Evolutionary conservation across 2,113 vertebrate species (phyloP), one percentile per base, ranked within the genome.

Genomic region (sheep (Ovis aries)): DNA sequence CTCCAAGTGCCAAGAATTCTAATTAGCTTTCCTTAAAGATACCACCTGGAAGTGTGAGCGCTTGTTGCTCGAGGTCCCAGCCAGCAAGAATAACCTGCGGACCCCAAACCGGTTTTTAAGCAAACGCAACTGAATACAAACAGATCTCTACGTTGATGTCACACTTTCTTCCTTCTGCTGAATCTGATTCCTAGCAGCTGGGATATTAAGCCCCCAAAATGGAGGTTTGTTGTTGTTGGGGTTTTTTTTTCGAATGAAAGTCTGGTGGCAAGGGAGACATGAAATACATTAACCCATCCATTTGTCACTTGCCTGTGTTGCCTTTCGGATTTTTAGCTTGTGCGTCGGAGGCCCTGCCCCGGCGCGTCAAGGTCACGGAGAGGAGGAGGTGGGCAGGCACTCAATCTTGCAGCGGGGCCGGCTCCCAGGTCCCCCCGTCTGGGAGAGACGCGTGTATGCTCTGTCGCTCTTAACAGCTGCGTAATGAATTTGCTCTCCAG

Each of bases 401-500:
- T 98, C 97, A 85, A 77, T 98, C 98, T 98, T 21, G 87, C 0
- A 1, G 94, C 90, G 45, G 84, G 96, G 97, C 43, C 64, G 93
- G 97, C 96, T 92, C 93, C 93, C 98, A 92, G 98, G 95, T 97
- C 96, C 55, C 78, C 67, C 21, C 36, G 97, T 62, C 71, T n/a
- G 96, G 87, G 94, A 78, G 97, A 83, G 96, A 94, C 13, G 23
- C 36, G 98, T 95, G 94, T 95, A 71, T 48, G 97, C 97, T 96
- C 97, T 0, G 48, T 93, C 81, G 82, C 97, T 89, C 98, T 83
- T 87, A 98, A 98, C 98, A 98, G 96, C 96, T 98, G 95, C 97
- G 92, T 97, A 98, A 98, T 98, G 97, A 98, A 98, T 98, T 93
- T 98, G 94, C 98, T 98, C 97, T 91, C 94, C 98, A 95, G 90